Base-by-base conservation (phyloP, 2,113 vertebrate genomes). In the Aplodontia rufa region DNA sequence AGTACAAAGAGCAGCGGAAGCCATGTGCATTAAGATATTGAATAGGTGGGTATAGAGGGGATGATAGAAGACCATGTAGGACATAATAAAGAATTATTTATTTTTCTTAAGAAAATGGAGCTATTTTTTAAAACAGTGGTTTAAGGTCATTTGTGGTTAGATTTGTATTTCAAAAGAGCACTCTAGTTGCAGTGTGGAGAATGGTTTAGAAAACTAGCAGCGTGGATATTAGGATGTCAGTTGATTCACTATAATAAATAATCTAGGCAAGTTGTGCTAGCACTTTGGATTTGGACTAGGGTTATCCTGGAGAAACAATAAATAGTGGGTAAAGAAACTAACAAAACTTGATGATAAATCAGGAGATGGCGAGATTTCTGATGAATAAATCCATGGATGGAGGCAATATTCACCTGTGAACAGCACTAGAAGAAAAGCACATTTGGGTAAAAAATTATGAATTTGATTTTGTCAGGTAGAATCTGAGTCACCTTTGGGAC, bases 91-190 rank as follows among this genome's bases (percentile, higher is more conserved):
- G n/a, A 62, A n/a, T 84, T 72, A 6, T 42, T 93, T 68, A 26
- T 68, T 66, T 60, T 51, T 68, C 51, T 86, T 80, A 62, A 80
- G 20, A 88, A 84, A 4, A 47, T 3, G 28, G n/a, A 93, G 10
- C 37, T 69, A 11, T 45, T 60, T 47, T 87, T 83, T 58, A 42
- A 62, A 55, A 83, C 8, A 86, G n/a, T 94, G 19, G 16, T 85
- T 80, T 45, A 12, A 9, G 1, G 26, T 68, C 26, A 79, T 80
- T 80, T 42, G 0, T 74, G n/a, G 5, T 55, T 74, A 28, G 4
- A 35, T 68, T 85, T 95, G 14, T 68, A 64, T 85, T 90, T 94
- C 45, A 71, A 40, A 51, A 92, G 17, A 55, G 85, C n/a, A 37
- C 26, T 78, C 5, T 51, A 30, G 13, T 62, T 76, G 32, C 32